Base-by-base conservation (phyloP, 2,113 vertebrate genomes). In the Amphiprion ocellaris region DNA sequence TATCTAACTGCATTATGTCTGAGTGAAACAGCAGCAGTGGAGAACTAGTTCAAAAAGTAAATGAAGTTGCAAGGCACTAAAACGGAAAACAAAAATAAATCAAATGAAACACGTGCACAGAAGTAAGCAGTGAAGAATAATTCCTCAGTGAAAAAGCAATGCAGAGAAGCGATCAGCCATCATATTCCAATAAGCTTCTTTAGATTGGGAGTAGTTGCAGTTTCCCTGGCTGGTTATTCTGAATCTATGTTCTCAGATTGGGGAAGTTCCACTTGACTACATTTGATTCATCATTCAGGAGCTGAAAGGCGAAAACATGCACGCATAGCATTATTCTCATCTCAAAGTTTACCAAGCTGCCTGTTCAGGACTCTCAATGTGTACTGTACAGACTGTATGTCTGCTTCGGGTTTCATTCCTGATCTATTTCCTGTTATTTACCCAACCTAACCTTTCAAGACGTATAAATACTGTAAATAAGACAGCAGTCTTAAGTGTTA, bases 231-330 rank as follows among this genome's bases (percentile, higher is more conserved):
- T 77, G 73, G 28, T 81, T 86, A 72, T 83, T 67, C 81, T 70
- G 67, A 79, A 86, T 90, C 65, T 66, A 33, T 82, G 71, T 58
- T 74, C 73, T 73, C 39, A 60, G 72, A 37, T 62, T 78, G 39
- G 11, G 0, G 46, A 83, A 44, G 65, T 86, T 87, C 68, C 73
- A 74, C 83, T 64, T 80, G 74, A 85, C 83, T 81, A 56, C 64
- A 30, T 85, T 82, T 83, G 81, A 90, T 83, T 84, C 62, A 81
- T 90, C 82, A 84, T 52, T 85, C 63, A 58, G 46, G 44, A 84
- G 75, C 63, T 71, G 59, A 75, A 68, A 74, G 58, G 61, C 76
- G 69, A 73, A 58, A 85, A 39, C 69, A 50, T 44, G 44, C 37
- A n/a, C 28, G 52, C 10, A 11, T 54, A 24, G 65, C 37, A 53